These are phyloP conservation scores for Dimorphilus gyrociliatus DNA, from an alignment of 2,888 invertebrate genomes.

Conservation along the genomic window DNA sequence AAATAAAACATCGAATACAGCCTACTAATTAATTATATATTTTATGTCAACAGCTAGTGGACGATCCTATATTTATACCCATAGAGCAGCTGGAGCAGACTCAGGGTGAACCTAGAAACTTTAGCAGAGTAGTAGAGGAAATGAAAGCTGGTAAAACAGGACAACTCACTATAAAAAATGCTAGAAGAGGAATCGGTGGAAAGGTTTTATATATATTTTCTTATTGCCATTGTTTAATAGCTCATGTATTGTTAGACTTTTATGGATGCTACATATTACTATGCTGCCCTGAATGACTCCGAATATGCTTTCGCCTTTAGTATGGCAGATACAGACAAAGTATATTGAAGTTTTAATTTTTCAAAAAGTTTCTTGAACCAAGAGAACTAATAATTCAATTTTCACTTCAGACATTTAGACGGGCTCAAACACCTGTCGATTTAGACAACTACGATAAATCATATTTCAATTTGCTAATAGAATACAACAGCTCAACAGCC, in stretches of 20 bases:
- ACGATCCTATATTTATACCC: constrained; percentile 38
- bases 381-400: too few species aligned
- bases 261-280: constrained; percentile 30
- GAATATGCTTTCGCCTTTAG: constrained; percentile 37
- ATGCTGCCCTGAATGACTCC: constrained; percentile 31
- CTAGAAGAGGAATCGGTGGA: constrained; percentile 14
- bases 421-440: constrained; percentile 30
- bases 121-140: constrained; percentile 22
- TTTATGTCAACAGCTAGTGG: constrained; percentile 35
- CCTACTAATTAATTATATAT: too few species aligned
- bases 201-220: too few species aligned
- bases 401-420: constrained; percentile 31
- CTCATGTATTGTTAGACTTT: too few species aligned
- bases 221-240: too few species aligned
- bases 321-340: constrained; percentile 34
- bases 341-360: constrained; percentile 11
- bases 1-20: too few species aligned
- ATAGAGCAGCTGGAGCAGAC: constrained; percentile 33
- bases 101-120: constrained; percentile 30
- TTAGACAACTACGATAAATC: constrained; percentile 22
- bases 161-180: constrained; percentile 15
- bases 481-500: constrained; percentile 29
- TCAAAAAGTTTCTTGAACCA: background rate
- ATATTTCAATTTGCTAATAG: constrained; percentile 36
- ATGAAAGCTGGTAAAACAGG: constrained; percentile 30